Evolutionary conservation across 2,797 vertebrate species (phyloP).

Genomic region (Peromyscus melanophrys): DNA sequence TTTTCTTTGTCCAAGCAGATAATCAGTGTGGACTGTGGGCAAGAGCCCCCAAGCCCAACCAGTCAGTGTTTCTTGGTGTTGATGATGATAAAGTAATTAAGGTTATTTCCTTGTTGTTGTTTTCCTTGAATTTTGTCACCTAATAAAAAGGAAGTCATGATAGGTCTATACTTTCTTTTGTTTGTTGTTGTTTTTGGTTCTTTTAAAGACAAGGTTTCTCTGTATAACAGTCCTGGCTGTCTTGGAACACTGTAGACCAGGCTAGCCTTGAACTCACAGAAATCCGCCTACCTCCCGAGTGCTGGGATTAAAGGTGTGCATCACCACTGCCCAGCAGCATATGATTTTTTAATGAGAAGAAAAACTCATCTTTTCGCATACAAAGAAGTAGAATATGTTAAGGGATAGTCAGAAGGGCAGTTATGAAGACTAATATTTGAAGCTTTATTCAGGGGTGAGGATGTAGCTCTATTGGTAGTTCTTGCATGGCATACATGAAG

Average conservation of each 20-base stretch:
- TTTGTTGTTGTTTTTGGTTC: neutral
- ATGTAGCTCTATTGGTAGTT: neutral
- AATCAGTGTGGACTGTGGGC: neutral
- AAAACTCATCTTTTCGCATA: neutral
- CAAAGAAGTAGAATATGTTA: conserved; percentile 52
- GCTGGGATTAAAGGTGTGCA: neutral
- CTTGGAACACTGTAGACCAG: neutral
- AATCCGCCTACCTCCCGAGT: neutral
- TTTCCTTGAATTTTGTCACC: conserved; percentile 26
- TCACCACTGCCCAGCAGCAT: neutral
- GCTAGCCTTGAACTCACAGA: neutral
- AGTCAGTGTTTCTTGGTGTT: conserved; percentile 45
- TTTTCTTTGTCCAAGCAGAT: conserved; percentile 1
- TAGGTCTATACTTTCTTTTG: neutral
- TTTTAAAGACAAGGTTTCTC: neutral
- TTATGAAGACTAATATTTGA: conserved; percentile 24
- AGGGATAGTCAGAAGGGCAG: neutral
- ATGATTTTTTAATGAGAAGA: conserved; percentile 11
- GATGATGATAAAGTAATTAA: conserved; percentile 20
- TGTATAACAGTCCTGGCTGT: neutral
- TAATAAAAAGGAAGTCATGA: conserved; percentile 15
- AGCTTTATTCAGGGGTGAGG: neutral
- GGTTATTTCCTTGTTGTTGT: neutral
- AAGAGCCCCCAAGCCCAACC: neutral
- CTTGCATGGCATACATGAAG: neutral